A percentile compares a stretch with the other conserved stretches of the same genome.
Conservation (phyloP, 1,140 invertebrate species). For the Polypedilum vanderplanki region DNA sequence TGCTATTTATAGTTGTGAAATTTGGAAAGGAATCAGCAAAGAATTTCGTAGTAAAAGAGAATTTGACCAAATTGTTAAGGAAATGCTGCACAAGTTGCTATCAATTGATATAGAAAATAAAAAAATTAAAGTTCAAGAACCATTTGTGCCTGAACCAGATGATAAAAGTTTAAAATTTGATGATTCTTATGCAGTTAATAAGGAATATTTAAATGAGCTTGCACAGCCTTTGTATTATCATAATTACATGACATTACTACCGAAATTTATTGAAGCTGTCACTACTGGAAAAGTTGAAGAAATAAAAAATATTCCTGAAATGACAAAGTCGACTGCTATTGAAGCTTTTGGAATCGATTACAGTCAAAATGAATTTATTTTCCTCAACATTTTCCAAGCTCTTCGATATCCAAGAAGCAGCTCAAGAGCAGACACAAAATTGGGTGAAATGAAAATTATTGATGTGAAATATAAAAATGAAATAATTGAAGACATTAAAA, state of each 20-base stretch:
- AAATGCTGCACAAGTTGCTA: not conserved
- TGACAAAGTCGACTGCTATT: not conserved
- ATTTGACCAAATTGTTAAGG: not conserved
- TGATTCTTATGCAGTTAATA: not conserved
- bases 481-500: not conserved
- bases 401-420: not conserved
- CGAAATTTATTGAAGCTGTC: not conserved
- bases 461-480: not conserved
- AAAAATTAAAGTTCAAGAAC: not conserved
- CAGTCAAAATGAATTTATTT: not conserved
- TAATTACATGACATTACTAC: not conserved
- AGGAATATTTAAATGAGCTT: not conserved
- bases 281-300: not conserved
- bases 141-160: not conserved
- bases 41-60: not conserved
- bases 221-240: not conserved
- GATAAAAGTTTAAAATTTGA: not conserved
- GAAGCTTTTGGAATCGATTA: not conserved
- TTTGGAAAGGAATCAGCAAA: not conserved
- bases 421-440: not conserved
- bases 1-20: not conserved
- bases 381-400: not conserved
- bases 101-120: not conserved
- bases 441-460: not conserved
- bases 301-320: not conserved